Base-by-base conservation (phyloP, 2,113 vertebrate species). In the Pyxicephalus adspersus region DNA sequence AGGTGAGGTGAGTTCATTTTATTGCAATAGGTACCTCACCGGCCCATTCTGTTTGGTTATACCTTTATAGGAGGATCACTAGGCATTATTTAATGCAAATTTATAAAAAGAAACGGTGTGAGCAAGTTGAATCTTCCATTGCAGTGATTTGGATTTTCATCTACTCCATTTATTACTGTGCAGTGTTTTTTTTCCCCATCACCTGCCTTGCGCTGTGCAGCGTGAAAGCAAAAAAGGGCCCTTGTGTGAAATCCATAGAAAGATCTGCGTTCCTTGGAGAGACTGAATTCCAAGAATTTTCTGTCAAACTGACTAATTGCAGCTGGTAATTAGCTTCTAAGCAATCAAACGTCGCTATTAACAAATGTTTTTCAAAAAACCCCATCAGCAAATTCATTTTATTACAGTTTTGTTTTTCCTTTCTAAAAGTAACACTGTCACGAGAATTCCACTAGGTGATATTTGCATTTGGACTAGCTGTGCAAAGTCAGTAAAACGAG, bases 321-420 rank as follows among this genome's bases (percentile, higher is more conserved):
- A 31, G 25, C 25, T 57, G 52, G 66, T 57, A 73, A 73, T 57
- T 57, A 57, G 70, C 31, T 54, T 73, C 20, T 72, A 72, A 73
- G 57, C 52, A 73, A 73, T 73, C 26, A n/a, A 54, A 57, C 55
- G 57, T 72, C 70, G 57, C 51, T 29, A 72, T 72, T 72, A 55
- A 52, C 25, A 52, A 23, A 57, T 57, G 22, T 70, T 52, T 51
- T 38, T 5, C 25, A 73, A 25, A 73, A 52, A 31, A 28, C 31
- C 28, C 57, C 25, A 73, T 73, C 70, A 73, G 70, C 70, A 73
- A 73, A 57, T 57, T 57, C 68, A 72, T 55, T 55, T 73, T 57
- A 57, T 57, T 58, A 58, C 8, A 3, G 5, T 58, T 3, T 58
- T 58, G 7, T 55, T 54, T 26, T 28, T 54, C 7, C 1, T 3